Evolutionary conservation across 1,140 invertebrate species (phyloP), one percentile per base, ranked within the genome.

Genomic region (Zaprionus ornatus): DNA sequence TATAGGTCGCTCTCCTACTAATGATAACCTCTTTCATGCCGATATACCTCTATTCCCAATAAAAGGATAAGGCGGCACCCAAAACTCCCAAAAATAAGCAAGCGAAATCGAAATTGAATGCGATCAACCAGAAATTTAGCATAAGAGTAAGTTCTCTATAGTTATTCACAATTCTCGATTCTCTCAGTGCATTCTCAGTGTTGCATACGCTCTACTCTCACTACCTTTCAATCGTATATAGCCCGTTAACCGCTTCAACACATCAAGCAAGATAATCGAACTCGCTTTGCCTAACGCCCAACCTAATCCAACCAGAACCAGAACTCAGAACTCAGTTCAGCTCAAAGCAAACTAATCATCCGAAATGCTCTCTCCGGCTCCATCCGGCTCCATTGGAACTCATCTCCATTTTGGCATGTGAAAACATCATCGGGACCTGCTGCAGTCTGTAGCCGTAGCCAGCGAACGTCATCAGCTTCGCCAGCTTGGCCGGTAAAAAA

Each of bases 61-160:
- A 4, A 50, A 50, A 75, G 85, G 85, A 87, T 68, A 88, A 87
- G 40, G 77, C 57, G 45, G 45, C 70, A 25, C 59, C 42, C 45
- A 55, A 66, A 52, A 85, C 9, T 32, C 10, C 29, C 1, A 32
- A 84, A 69, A 50, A 70, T 61, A 62, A 37, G 23, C 61, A 74
- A 52, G 70, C 65, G 19, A 79, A 83, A 17, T 69, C 64, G 74
- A 75, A 79, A 55, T 67, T 79, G 76, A 88, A 81, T 79, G 78
- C 45, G 71, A 74, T 90, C 71, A 70, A 60, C 73, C 78, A 78
- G 57, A 84, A 80, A 66, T 88, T 79, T 67, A 72, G 77, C 57
- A 87, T 87, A 78, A 82, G 67, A 70, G 81, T 88, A 88, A 88
- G 85, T 88, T 64, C 54, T 32, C 15, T 60, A 69, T 48, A 29